These are phyloP conservation scores for Eurosta solidaginis DNA, from an alignment of 1,140 invertebrate species.

Conservation along the genomic window DNA sequence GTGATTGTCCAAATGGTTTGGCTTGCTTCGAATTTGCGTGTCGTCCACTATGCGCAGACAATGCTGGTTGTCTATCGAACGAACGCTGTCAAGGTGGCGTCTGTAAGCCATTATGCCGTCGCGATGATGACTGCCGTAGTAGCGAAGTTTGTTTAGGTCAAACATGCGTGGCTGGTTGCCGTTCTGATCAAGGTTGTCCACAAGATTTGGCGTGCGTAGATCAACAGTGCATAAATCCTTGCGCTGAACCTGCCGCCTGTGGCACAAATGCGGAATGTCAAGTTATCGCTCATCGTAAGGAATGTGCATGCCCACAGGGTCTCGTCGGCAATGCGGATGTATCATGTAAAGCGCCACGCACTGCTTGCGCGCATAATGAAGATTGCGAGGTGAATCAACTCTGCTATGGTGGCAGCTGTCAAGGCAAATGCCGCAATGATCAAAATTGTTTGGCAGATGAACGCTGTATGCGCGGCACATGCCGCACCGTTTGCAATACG, in stretches of 20 bases:
- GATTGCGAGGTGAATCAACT: slow-evolving; percentile 72
- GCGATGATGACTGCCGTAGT: slow-evolving; percentile 78
- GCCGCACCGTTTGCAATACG: slow-evolving; percentile 82
- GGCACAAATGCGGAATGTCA: slow-evolving; percentile 79
- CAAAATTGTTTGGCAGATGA: slow-evolving; percentile 81
- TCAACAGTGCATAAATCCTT: slow-evolving; percentile 80
- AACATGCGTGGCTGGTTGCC: slow-evolving; percentile 78
- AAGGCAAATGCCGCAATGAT: slow-evolving; percentile 77
- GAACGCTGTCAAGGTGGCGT: slow-evolving; percentile 75
- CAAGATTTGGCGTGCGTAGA: slow-evolving; percentile 75
- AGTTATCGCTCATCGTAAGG: slow-evolving; percentile 70
- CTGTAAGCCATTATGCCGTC: slow-evolving; percentile 74
- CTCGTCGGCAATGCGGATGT: slow-evolving; percentile 76
- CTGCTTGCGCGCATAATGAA: slow-evolving; percentile 66
- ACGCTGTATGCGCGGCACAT: slow-evolving; percentile 78
- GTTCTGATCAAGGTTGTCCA: slow-evolving; percentile 76
- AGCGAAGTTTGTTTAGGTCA: slow-evolving; percentile 83
- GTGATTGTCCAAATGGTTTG: slow-evolving; percentile 71
- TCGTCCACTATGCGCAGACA: slow-evolving; percentile 74
- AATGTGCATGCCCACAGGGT: slow-evolving; percentile 74
- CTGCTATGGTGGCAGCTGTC: slow-evolving; percentile 77
- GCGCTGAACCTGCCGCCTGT: slow-evolving; percentile 76
- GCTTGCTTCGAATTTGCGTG: slow-evolving; percentile 75
- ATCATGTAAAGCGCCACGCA: slow-evolving; percentile 71
- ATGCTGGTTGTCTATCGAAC: slow-evolving; percentile 76